Percentiles rank a stretch among this genome's conserved stretches.
Evolutionary conservation across 2,113 vertebrate genomes (phyloP).

Genomic region (Eupsittula cactorum): DNA sequence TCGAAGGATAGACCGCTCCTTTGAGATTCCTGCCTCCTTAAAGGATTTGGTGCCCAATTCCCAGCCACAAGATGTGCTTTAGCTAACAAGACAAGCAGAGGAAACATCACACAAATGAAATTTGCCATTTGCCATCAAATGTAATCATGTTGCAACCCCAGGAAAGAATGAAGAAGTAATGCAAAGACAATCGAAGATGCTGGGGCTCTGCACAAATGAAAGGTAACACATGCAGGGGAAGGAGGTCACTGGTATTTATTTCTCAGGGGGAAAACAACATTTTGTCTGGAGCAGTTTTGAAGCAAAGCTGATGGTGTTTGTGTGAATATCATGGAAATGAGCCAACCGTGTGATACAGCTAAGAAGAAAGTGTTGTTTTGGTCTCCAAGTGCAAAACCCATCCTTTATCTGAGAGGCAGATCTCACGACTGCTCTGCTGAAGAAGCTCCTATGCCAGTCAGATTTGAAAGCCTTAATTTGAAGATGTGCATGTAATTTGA

Average conservation of each 20-base stretch:
- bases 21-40: neutral
- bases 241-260: neutral
- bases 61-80: neutral
- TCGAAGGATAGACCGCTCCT: neutral
- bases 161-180: neutral
- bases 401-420: neutral
- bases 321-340: neutral
- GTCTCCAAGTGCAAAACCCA: neutral
- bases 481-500: neutral
- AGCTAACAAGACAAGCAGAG: neutral
- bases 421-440: neutral
- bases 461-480: neutral
- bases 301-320: neutral
- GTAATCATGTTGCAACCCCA: neutral
- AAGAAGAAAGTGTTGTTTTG: neutral
- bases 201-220: neutral
- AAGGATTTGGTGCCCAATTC: neutral
- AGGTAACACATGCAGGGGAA: neutral
- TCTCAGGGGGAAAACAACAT: neutral
- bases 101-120: fast-evolving
- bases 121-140: neutral
- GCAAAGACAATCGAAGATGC: neutral
- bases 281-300: neutral
- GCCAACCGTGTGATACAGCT: neutral
- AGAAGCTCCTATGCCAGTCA: neutral